A percentile compares a stretch with the other conserved stretches of the same genome.
Conservation (phyloP, 2,888 invertebrate genomes). For the Hyposoter didymator region DNA sequence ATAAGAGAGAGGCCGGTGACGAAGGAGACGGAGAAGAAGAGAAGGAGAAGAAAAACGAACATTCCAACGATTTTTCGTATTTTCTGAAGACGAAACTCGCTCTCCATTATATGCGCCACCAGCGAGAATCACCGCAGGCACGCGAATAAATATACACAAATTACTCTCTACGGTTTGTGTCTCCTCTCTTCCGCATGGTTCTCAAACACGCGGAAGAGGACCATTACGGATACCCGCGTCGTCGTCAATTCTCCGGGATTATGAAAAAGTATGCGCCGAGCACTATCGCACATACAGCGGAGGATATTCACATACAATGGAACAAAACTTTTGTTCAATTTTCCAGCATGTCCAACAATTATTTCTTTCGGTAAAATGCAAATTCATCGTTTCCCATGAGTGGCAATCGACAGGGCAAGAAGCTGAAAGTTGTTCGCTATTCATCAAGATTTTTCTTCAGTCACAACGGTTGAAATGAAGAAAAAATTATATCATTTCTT, state of each 20-base stretch:
- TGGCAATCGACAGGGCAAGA: neutral
- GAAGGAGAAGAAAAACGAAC: conserved; percentile 26
- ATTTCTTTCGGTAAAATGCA: neutral
- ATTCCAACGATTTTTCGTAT: conserved; percentile 45
- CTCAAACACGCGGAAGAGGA: conserved; percentile 60
- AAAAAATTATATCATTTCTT: neutral
- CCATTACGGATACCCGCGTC: conserved; percentile 52
- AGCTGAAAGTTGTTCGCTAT: neutral
- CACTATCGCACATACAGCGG: neutral
- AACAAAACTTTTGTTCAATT: neutral
- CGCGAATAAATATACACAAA: conserved; percentile 64
- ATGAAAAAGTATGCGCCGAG: conserved; percentile 20
- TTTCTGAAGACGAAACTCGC: conserved; percentile 39
- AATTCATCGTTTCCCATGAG: neutral
- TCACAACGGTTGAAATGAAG: neutral
- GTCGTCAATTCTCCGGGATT: conserved; percentile 41
- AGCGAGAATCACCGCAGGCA: conserved; percentile 50
- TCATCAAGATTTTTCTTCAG: neutral
- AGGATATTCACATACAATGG: neutral
- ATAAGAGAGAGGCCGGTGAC: neutral
- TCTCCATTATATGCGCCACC: conserved; percentile 34
- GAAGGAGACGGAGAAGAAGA: conserved; percentile 5
- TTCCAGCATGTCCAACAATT: neutral
- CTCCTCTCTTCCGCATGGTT: conserved; percentile 53
- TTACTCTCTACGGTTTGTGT: conserved; percentile 54